Conservation (phyloP, 2,797 vertebrate species). For the Poecilia gillii region DNA sequence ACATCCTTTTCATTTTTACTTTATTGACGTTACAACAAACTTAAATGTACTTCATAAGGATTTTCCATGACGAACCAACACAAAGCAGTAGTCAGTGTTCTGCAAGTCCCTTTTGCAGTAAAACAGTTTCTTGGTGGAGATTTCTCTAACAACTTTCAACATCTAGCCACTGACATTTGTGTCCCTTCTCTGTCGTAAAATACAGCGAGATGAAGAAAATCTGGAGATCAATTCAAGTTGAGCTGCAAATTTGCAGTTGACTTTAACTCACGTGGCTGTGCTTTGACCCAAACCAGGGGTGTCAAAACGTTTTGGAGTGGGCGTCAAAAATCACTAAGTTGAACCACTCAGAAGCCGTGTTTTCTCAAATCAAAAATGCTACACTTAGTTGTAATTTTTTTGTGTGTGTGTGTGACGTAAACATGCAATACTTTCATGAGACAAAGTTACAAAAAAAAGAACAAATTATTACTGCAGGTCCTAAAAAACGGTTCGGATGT, state of each 20-base stretch:
- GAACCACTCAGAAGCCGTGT: too few relatives aligned
- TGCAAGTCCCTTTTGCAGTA: background rate
- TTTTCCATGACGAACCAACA: background rate
- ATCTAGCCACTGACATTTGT: background rate
- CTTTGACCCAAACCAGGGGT: background rate
- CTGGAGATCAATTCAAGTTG: background rate
- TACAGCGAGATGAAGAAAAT: background rate
- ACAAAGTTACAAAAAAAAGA: too few relatives aligned
- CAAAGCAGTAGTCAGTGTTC: background rate
- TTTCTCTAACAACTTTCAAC: background rate
- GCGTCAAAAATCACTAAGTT: too few relatives aligned
- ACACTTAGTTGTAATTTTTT: too few relatives aligned
- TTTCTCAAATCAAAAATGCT: too few relatives aligned
- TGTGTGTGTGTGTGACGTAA: too few relatives aligned
- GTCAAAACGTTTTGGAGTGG: too few relatives aligned
- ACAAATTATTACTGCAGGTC: too few relatives aligned
- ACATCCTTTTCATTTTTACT: conserved; percentile 13
- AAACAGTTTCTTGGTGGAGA: background rate
- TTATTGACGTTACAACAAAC: background rate
- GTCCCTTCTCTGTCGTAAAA: background rate
- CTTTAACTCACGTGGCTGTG: background rate
- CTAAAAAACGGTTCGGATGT: too few relatives aligned
- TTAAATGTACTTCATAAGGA: background rate
- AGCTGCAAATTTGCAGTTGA: background rate
- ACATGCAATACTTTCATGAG: too few relatives aligned